Evolutionary conservation across 2,113 vertebrate genomes (phyloP), one percentile per base, ranked within the genome.

Genomic region (Nicator chloris): DNA sequence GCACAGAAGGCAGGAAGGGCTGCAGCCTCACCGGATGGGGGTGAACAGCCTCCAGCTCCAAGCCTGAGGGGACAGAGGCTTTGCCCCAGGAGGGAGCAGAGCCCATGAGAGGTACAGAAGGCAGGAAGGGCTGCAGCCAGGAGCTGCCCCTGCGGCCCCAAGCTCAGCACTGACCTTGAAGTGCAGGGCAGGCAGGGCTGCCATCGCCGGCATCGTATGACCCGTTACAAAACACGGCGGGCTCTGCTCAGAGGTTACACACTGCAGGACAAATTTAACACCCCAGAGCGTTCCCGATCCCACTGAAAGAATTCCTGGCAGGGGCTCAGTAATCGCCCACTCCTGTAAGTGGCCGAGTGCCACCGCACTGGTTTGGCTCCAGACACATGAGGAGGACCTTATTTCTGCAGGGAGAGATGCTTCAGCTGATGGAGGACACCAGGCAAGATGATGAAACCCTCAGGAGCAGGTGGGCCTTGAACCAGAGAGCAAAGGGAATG

Each of bases 221-320:
- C 69, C 87, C 1, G 61, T 95, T 95, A 93, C 92, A 91, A 93
- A 92, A 92, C 77, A 81, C 26, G 3, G 79, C 0, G 2, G 86
- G 81, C 77, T 89, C 72, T 92, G 79, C 95, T 93, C 26, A 57
- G 94, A 92, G 95, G 69, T 92, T 81, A 85, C 77, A 84, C 64
- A 1, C 61, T 3, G 11, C 69, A 53, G 92, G 92, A 97, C 82
- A 81, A 96, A 96, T 95, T 95, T 96, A 94, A 92, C 84, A 95
- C 85, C 85, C 82, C 15, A 80, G 82, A 95, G 85, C 4, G 0
- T 45, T 95, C 95, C 85, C 47, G 0, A 96, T 91, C 92, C 92
- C 85, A 93, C 88, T 81, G 82, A 13, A 94, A 66, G 92, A 96
- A 96, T 97, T 96, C 71, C 92, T 94, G 93, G 94, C 95, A 95